Conservation (phyloP, 1,140 invertebrate genomes). For the Phenacoccus solenopsis region DNA sequence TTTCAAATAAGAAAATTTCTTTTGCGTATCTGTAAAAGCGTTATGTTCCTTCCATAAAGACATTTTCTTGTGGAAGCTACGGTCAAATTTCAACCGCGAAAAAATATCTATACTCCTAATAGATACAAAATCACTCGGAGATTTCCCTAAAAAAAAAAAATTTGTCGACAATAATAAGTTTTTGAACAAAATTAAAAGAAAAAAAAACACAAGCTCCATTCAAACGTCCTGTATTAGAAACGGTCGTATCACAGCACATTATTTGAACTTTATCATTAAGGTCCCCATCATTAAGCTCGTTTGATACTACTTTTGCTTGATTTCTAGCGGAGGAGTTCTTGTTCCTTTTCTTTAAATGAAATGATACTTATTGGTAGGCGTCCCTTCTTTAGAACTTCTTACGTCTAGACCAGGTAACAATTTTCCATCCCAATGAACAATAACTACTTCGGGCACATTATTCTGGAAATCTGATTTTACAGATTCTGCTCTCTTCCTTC, state of each 20-base stretch:
- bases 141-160: too few relatives aligned
- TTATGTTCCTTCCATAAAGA: too few relatives aligned
- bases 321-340: neutral
- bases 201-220: conserved; percentile 24
- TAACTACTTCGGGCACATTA: conserved; percentile 19
- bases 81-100: too few relatives aligned
- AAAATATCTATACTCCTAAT: too few relatives aligned
- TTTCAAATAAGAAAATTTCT: too few relatives aligned
- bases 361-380: conserved; percentile 19
- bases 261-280: conserved; percentile 17
- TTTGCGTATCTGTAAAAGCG: too few relatives aligned
- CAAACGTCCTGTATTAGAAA: conserved; percentile 23
- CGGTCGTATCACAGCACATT: conserved; percentile 25
- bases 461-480: neutral
- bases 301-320: too few relatives aligned
- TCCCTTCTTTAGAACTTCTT: neutral
- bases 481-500: neutral
- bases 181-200: too few relatives aligned
- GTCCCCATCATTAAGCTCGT: neutral
- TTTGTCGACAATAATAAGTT: too few relatives aligned
- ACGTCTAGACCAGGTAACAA: conserved; percentile 21
- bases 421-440: conserved; percentile 28
- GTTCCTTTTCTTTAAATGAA: conserved; percentile 13
- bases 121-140: too few relatives aligned
- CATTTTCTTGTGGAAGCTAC: too few relatives aligned